phyloP scores from a whole-genome alignment of 2,797 vertebrate species.

The Argya squamiceps region DNA sequence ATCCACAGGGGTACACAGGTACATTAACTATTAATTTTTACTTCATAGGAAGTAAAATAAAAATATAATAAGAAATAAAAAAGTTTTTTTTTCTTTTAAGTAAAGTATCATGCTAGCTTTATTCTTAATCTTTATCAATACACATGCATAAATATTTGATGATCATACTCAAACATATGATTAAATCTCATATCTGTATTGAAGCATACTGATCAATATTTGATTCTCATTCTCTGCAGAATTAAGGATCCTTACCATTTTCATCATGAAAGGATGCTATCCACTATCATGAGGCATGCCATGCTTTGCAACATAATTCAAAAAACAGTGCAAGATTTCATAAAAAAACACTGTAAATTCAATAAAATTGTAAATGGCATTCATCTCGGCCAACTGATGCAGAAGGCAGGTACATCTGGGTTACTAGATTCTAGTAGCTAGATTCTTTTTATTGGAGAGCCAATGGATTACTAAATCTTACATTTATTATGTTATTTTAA shows the following conservation, averaged over 20 bases:
- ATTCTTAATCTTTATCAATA: background rate
- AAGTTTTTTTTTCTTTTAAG: background rate
- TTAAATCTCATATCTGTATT: background rate
- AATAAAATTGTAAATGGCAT: background rate
- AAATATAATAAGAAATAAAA: background rate
- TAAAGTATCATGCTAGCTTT: background rate
- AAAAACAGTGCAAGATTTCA: background rate
- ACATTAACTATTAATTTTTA: background rate
- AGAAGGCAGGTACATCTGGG: background rate
- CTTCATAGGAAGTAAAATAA: background rate
- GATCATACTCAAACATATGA: background rate
- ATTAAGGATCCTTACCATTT: background rate
- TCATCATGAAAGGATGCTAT: background rate
- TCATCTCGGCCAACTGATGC: background rate
- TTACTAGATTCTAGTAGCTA: background rate
- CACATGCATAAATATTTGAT: background rate
- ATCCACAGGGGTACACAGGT: background rate
- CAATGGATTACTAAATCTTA: background rate
- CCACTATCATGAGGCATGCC: background rate
- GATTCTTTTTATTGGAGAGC: background rate
- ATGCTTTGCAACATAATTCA: background rate
- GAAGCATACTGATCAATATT: background rate
- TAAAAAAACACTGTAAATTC: no score
- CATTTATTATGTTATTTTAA: background rate
- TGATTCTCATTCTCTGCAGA: background rate